Base-by-base conservation (phyloP, 2,888 invertebrate species). In the Tinea trinotella region DNA sequence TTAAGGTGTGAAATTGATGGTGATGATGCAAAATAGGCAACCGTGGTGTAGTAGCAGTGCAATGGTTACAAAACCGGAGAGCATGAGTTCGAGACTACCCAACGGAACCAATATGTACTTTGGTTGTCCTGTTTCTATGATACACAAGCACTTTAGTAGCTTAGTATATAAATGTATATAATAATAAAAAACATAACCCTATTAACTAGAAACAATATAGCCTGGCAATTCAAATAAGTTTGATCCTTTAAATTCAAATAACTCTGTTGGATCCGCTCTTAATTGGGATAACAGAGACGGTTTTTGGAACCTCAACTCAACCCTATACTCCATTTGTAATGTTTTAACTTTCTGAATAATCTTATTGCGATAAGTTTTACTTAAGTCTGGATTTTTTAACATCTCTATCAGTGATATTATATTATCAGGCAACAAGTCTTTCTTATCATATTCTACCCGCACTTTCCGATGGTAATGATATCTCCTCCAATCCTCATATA, bases 241-340 rank as follows among this genome's bases (percentile, higher is more conserved):
- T 1, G 76, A 66, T 6, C 85, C 84, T 52, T 68, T 68, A 64
- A 85, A 85, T 46, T 66, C 65, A 52, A 84, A 59, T 1, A 79
- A 48, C 15, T 75, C 74, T 56, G 76, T 68, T 1, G 76, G 67
- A 60, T 77, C 67, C 0, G 55, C 20, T 60, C 77, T 81, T 1
- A 76, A 55, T 58, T 74, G 67, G 48, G 78, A 68, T 22, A 81
- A 60, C 53, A 84, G 59, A 1, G 59, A 57, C 7, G 62, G 64
- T 57, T 69, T 78, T 52, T 77, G 68, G 58, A 71, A 77, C 58
- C 59, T 71, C 0, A 84, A 62, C 17, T 74, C 71, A 62, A 71
- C 68, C 0, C 55, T 57, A 59, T 71, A 63, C 15, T 76, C 76
- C 35, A 68, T 64, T 58, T 67, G 70, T 1, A 78, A 53, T 7